These are phyloP conservation scores for Lipophrys pholis DNA, from an alignment of 2,113 vertebrate species.

Conservation along the genomic window DNA sequence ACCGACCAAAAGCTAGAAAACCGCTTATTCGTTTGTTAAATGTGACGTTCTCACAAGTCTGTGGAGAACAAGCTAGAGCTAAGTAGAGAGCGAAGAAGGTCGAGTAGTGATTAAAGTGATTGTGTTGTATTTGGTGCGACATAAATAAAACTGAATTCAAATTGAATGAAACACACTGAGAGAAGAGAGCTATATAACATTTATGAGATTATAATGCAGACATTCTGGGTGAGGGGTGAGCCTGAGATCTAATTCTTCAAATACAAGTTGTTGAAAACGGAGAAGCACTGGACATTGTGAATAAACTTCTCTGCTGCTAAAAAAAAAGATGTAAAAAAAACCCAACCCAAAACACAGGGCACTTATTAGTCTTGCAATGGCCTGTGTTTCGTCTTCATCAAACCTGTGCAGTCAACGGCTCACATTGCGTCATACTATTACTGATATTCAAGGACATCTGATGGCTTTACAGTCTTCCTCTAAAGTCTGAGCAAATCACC, in stretches of 20 bases:
- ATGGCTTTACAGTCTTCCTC: background rate
- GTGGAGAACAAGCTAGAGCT: background rate
- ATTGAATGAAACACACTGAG: too few species aligned
- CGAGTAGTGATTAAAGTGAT: too few species aligned
- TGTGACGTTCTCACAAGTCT: background rate
- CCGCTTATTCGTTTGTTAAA: too few species aligned
- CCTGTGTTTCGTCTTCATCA: background rate
- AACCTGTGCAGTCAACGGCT: background rate
- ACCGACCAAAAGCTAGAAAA: too few species aligned
- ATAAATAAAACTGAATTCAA: too few species aligned
- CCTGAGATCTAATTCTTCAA: background rate
- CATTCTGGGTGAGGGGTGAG: too few species aligned
- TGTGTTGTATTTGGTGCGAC: too few species aligned
- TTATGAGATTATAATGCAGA: too few species aligned
- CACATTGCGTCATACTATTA: background rate
- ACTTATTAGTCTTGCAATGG: background rate
- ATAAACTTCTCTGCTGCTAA: background rate
- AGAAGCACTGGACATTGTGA: background rate
- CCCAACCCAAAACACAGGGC: too few species aligned
- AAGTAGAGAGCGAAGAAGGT: too few species aligned
- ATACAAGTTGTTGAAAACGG: background rate
- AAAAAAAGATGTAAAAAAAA: background rate
- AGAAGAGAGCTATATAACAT: too few species aligned
- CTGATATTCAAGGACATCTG: background rate
- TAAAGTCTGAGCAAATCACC: background rate